Evolutionary conservation across 2,888 invertebrate genomes (phyloP).

Genomic region (Ophonus ardosiacus): DNA sequence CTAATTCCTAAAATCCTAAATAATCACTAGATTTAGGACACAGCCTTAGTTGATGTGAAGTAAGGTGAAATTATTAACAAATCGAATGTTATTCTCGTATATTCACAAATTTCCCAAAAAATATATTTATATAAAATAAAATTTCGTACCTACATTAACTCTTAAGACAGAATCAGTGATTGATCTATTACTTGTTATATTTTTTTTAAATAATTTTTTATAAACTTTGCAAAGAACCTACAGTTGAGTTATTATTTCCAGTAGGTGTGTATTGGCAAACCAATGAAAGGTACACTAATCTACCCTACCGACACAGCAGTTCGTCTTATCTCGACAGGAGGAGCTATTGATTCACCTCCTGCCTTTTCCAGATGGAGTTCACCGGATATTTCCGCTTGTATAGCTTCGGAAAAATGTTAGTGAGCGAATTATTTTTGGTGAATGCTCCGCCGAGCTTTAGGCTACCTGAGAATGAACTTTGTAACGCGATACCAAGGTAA

Average conservation of each 20-base stretch:
- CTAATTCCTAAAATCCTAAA: too few species aligned
- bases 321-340: not conserved
- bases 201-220: too few species aligned
- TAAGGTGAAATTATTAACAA: too few species aligned
- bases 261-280: not conserved
- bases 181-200: too few species aligned
- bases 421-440: conserved; percentile 29
- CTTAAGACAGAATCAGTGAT: too few species aligned
- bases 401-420: conserved; percentile 21
- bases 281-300: not conserved
- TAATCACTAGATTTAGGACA: too few species aligned
- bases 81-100: too few species aligned
- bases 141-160: too few species aligned
- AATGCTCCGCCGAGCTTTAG: conserved; percentile 9
- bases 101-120: too few species aligned
- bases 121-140: too few species aligned
- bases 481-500: not conserved
- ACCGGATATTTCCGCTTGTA: conserved; percentile 20
- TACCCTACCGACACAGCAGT: not conserved
- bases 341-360: conserved; percentile 5
- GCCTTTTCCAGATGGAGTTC: conserved; percentile 11
- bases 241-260: not conserved
- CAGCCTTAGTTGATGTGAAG: too few species aligned
- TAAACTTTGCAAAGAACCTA: too few species aligned
- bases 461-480: conserved; percentile 30